Base-by-base conservation (phyloP, 2,113 vertebrate species). In the Symphodus melops region DNA sequence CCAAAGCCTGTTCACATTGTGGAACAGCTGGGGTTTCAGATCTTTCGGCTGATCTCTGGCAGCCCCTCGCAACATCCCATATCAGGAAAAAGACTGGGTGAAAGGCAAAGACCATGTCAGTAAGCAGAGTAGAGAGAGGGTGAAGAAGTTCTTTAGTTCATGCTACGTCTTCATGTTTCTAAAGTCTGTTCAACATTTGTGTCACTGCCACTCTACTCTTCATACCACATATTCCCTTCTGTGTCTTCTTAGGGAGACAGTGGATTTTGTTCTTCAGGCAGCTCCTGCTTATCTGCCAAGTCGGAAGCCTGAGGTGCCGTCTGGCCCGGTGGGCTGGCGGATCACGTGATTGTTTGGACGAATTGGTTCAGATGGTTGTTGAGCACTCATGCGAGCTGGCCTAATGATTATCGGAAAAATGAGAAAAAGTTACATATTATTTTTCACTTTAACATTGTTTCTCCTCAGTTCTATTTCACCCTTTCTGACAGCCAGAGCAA, bases 271-370 rank as follows among this genome's bases (percentile, higher is more conserved):
- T 62, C 65, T 74, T 65, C 62, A 79, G 41, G 56, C 67, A 77
- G 82, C 84, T 86, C 57, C n/a, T 85, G 86, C 86, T 86, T 98
- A 98, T 98, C 97, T 98, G 94, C 95, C 95, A 56, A 97, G 96
- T 77, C 94, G 95, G 92, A 99, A 99, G 90, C 97, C 97, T 80
- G 96, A 94, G 21, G 97, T 97, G 72, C 97, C 97, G 63, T 98
- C 97, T 4, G 97, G 97, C 73, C 97, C 97, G 37, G 95, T 91
- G 0, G 97, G 97, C 82, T 98, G 97, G 87, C 97, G 93, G 84
- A 97, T 95, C 88, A 96, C 94, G 28, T 96, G 95, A 85, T 92
- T 96, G 94, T 96, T 95, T 84, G 93, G 94, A 77, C 94, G 88
- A 90, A 75, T 86, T 76, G 95, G 93, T 81, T 98, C 97, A 0